phyloP scores from a whole-genome alignment of 2,797 vertebrate genomes.

The Dendrocincla tyrannina region DNA sequence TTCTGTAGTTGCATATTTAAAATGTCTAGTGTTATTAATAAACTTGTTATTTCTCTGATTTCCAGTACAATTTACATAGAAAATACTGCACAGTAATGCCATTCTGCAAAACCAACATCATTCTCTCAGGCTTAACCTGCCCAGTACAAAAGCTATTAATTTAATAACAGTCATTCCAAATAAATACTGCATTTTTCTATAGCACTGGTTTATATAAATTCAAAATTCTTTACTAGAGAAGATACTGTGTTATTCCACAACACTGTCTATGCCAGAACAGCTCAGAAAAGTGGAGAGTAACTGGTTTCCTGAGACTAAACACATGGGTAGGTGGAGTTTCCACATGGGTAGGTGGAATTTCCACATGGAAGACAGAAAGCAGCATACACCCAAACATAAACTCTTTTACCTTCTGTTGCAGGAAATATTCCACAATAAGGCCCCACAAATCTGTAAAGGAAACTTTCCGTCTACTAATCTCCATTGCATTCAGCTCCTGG shows the following conservation, averaged over 20 bases:
- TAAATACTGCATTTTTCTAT: background rate
- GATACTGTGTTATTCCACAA: background rate
- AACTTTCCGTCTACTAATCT: constrained; percentile 43
- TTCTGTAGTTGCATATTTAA: background rate
- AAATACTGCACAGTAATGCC: background rate
- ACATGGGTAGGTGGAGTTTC: rapidly evolving
- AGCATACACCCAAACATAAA: background rate
- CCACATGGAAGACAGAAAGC: background rate
- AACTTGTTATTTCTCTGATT: background rate
- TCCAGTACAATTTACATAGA: background rate
- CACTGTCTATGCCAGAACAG: background rate
- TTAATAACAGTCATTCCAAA: background rate
- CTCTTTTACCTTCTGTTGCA: constrained; percentile 73
- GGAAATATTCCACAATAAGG: constrained; percentile 79
- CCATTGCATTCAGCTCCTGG: constrained; percentile 69
- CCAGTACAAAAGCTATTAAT: background rate
- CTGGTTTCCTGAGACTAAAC: background rate
- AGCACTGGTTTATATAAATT: background rate
- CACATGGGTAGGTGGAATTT: background rate
- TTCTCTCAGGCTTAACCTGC: background rate
- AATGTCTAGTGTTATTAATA: background rate
- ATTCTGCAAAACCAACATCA: background rate
- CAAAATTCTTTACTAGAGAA: background rate
- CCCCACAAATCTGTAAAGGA: constrained; percentile 80
- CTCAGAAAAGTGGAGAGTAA: background rate